Percentiles rank a stretch among this genome's conserved stretches.
phyloP scores from a whole-genome alignment of 2,888 invertebrate genomes.

The Pandemis cinnamomeana region DNA sequence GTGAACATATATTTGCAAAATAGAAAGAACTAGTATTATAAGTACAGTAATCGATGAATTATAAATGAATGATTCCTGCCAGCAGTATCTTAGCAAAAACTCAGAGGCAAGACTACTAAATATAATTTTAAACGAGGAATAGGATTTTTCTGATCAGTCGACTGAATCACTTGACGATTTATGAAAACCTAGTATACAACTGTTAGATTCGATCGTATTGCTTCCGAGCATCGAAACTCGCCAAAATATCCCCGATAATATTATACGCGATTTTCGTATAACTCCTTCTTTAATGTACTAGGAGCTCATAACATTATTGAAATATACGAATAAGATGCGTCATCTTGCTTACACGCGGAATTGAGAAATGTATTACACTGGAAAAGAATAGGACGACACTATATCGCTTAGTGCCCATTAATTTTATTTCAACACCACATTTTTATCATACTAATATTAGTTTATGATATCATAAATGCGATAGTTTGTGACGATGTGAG shows the following conservation, averaged over 20 bases:
- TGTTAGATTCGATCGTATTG: conserved; percentile 2
- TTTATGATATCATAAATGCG: no score
- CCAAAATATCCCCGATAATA: not conserved
- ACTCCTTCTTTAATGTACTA: conserved; percentile 27
- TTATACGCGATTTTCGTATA: conserved; percentile 48
- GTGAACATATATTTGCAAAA: no score
- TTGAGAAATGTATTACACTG: not conserved
- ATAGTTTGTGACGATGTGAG: no score
- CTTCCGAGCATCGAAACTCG: not conserved
- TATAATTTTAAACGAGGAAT: not conserved
- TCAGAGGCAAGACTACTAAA: not conserved
- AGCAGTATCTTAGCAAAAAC: not conserved
- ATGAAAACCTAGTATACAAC: conserved; percentile 38
- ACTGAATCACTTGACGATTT: not conserved
- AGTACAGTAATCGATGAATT: no score
- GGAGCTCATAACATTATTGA: conserved; percentile 17
- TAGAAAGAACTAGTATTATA: no score
- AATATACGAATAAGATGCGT: not conserved
- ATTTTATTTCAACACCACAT: not conserved
- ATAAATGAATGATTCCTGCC: not conserved
- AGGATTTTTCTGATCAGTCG: not conserved
- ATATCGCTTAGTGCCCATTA: not conserved
- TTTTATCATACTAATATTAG: no score
- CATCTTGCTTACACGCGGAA: conserved; percentile 13
- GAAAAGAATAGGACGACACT: conserved; percentile 19